Evolutionary conservation across 1,140 invertebrate species (phyloP), one percentile per base, ranked within the genome.

Genomic region (Nylanderia fulva): DNA sequence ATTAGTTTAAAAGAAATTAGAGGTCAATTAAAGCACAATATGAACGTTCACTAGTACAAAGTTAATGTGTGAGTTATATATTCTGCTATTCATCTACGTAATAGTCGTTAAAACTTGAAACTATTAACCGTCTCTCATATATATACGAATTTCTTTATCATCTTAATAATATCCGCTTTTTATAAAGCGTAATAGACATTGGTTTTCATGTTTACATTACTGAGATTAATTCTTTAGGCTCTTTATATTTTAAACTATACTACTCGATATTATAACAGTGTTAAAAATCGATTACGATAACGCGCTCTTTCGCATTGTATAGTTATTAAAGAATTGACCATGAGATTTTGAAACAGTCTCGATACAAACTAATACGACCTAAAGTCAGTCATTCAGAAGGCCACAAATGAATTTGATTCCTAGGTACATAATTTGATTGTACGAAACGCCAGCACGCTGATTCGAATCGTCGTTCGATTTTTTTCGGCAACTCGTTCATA

Each of bases 381-480:
- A 58, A 75, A 60, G 61, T 83, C 33, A 71, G 86, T 56, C 24
- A 48, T 33, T 39, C 7, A 60, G 63, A 84, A 87, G 42, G 64
- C 72, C 72, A 87, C 72, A 27, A 87, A 87, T 85, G 21, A 84
- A 66, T 87, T 77, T 56, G 66, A 79, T 84, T 84, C 45, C 58
- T 84, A 84, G 60, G 58, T 84, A 84, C 71, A 15, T 76, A 63
- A 76, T 33, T 74, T 84, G 77, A 82, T 82, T 82, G 77, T 82
- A 82, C 36, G 27, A 60, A 13, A 82, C 52, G 66, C 66, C 52
- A 45, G n/a, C 52, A 58, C 13, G 7, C 15, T 52, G 15, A 82
- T 74, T n/a, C 15, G 39, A 68, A 69, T 82, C 79, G n/a, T 6
- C 56, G 27, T 2, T 68, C 45, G 4, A 36, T 48, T 27, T 39